Evolutionary conservation across 2,797 vertebrate species (phyloP).

Genomic region (Tangara arthus): DNA sequence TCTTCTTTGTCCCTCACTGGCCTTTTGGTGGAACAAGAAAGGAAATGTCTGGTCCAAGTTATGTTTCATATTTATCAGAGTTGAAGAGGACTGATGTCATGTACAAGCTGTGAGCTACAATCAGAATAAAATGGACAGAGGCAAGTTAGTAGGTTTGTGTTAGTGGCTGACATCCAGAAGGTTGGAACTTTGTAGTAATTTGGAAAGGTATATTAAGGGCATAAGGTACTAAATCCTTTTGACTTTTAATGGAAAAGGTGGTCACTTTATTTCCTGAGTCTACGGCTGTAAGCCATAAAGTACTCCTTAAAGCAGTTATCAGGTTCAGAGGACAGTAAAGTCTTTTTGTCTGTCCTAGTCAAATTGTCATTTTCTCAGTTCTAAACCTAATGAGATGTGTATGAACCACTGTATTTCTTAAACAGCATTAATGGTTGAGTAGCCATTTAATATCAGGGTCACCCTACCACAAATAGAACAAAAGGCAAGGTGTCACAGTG

Average conservation of each 20-base stretch:
- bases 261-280: neutral
- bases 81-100: neutral
- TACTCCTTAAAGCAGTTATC: neutral
- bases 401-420: neutral
- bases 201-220: neutral
- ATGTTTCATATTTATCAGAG: neutral
- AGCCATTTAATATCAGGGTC: neutral
- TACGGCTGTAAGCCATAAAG: neutral
- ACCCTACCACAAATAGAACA: neutral
- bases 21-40: neutral
- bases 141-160: neutral
- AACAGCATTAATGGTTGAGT: neutral
- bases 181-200: neutral
- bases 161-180: neutral
- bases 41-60: neutral
- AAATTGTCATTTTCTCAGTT: neutral
- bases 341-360: neutral
- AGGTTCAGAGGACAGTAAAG: neutral
- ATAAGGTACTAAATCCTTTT: neutral
- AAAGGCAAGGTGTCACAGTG: neutral
- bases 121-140: neutral
- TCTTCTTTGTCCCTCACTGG: neutral
- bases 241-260: neutral
- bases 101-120: neutral
- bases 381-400: neutral